Evolutionary conservation across 2,113 vertebrate genomes (phyloP).

Genomic region (Callopanchax toddi): DNA sequence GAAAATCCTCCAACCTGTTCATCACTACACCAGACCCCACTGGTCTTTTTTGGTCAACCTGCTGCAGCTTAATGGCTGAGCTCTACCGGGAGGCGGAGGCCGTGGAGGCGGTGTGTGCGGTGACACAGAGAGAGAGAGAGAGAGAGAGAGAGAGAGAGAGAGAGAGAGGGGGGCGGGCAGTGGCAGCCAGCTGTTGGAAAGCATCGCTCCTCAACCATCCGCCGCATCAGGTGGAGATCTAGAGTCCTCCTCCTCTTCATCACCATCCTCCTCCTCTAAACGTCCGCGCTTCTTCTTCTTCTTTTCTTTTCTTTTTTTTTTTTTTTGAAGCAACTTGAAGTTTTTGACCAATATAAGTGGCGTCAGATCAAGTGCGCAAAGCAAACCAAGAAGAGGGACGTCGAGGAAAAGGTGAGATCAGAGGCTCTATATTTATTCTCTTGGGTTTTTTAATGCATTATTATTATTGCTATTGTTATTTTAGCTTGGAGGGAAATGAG

Average conservation of each 20-base stretch:
- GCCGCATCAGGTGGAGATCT: constrained; percentile 64
- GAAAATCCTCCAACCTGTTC: no score
- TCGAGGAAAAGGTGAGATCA: constrained; percentile 58
- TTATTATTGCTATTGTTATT: background rate
- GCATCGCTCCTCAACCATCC: constrained; percentile 58
- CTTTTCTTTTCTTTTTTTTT: no score
- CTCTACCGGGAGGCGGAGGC: no score
- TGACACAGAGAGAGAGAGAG: background rate
- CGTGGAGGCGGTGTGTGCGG: constrained; percentile 38
- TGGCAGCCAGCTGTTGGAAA: constrained; percentile 68
- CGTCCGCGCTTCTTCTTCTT: background rate
- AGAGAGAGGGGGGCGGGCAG: constrained; percentile 32
- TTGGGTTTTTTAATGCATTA: background rate
- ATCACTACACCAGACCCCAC: no score
- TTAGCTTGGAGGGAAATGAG: constrained; percentile 20
- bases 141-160: constrained; percentile 51
- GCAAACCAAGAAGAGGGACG: background rate
- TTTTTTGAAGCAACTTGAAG: background rate
- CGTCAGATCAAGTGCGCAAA: constrained; percentile 5
- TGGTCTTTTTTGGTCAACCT: no score
- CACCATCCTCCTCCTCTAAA: no score
- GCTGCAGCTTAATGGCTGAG: no score
- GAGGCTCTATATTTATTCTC: constrained; percentile 6
- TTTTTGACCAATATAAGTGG: background rate
- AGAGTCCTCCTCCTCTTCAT: background rate